phyloP scores from a whole-genome alignment of 2,797 vertebrate genomes.

The Okamejei kenojei region DNA sequence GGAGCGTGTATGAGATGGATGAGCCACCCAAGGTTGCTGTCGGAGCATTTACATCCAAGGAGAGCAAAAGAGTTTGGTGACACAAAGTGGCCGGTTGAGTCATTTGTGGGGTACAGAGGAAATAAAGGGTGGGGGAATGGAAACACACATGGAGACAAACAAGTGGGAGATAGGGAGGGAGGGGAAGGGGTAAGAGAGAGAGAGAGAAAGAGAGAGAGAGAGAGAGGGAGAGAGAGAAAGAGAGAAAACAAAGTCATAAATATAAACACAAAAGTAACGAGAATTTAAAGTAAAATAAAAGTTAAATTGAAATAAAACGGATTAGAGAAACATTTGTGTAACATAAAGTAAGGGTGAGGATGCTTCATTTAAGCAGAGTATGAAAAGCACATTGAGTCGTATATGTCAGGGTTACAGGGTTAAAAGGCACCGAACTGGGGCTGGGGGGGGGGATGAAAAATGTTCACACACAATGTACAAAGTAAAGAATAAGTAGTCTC shows the following conservation, averaged over 20 bases:
- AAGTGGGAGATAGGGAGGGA: conserved; percentile 51
- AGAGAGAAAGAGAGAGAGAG: conserved; percentile 49
- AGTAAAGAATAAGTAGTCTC: neutral
- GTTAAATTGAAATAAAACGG: conserved; percentile 52
- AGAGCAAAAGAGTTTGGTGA: neutral
- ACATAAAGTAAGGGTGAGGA: conserved; percentile 17
- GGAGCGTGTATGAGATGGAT: conserved; percentile 73
- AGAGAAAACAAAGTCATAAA: conserved; percentile 88
- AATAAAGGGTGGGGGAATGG: conserved; percentile 62
- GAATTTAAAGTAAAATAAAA: conserved; percentile 70
- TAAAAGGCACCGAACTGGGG: neutral
- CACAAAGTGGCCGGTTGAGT: neutral
- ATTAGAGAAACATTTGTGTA: conserved; percentile 57
- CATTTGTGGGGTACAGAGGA: neutral
- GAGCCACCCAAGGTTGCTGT: conserved; percentile 80
- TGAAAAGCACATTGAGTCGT: neutral
- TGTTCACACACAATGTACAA: neutral
- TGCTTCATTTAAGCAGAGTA: conserved; percentile 37
- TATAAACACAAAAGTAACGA: conserved; percentile 67
- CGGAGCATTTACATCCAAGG: conserved; percentile 43
- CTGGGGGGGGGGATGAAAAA: neutral
- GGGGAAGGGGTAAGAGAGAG: conserved; percentile 52
- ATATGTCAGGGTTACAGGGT: conserved; percentile 20
- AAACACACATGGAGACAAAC: conserved; percentile 69
- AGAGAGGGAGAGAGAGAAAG: conserved; percentile 63